These are phyloP conservation scores for Phasia obesa DNA, from an alignment of 2,888 invertebrate genomes.

Conservation along the genomic window DNA sequence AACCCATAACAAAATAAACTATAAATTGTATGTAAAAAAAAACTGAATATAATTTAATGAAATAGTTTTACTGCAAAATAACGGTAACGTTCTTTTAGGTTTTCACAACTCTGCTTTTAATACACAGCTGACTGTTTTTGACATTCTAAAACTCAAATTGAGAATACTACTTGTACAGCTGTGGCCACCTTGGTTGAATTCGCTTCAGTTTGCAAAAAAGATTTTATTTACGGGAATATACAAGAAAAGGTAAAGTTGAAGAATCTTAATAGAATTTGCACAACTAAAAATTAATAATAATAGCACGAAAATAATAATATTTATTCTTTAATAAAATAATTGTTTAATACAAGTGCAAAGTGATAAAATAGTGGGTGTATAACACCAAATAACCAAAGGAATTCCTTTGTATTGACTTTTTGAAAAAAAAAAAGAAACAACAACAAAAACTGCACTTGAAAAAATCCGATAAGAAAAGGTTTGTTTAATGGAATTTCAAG, in stretches of 20 bases:
- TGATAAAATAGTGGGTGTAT: conserved; percentile 54
- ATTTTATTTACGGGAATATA: conserved; percentile 44
- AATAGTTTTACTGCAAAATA: too few species aligned
- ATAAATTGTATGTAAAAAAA: too few species aligned
- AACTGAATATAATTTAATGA: too few species aligned
- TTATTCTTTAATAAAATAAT: background rate
- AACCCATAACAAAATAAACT: too few species aligned
- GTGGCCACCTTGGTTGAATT: background rate
- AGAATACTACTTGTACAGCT: background rate
- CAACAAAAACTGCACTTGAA: conserved; percentile 59
- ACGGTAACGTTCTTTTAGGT: too few species aligned
- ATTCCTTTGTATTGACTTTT: conserved; percentile 56
- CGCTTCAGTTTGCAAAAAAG: conserved; percentile 41
- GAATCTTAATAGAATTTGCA: conserved; percentile 28
- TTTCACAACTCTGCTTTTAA: background rate
- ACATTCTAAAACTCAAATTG: background rate
- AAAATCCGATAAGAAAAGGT: conserved; percentile 27
- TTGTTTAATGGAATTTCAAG: conserved; percentile 46
- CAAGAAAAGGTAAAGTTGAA: conserved; percentile 44
- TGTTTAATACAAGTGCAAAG: background rate
- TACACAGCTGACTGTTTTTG: background rate
- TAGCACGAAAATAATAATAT: background rate
- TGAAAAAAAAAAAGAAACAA: conserved; percentile 29
- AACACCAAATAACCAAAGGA: conserved; percentile 1
- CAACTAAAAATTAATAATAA: conserved; percentile 1